phyloP scores from a whole-genome alignment of 2,888 invertebrate species.

The Trichogramma evanescens region DNA sequence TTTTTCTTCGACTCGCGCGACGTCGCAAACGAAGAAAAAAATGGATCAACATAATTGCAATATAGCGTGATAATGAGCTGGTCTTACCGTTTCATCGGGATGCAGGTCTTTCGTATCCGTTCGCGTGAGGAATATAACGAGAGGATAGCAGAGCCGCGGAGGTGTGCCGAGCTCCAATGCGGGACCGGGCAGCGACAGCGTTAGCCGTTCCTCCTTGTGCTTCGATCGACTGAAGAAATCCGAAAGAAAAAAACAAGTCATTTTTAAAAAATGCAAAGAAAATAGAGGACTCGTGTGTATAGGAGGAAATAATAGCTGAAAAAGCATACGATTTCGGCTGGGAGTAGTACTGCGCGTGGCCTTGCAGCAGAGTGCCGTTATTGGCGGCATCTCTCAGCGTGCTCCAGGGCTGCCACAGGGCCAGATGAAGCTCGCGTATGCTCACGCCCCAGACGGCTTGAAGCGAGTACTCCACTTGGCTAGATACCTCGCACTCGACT shows the following conservation, averaged over 20 bases:
- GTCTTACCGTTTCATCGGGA: constrained; percentile 69
- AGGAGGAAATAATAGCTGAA: background rate
- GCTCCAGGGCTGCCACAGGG: constrained; percentile 67
- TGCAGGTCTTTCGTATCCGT: constrained; percentile 58
- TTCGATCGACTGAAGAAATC: constrained; percentile 53
- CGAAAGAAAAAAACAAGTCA: background rate
- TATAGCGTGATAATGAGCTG: no score
- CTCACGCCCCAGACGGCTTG: constrained; percentile 76
- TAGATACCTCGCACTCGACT: constrained; percentile 66
- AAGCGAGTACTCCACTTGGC: constrained; percentile 67
- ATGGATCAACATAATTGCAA: background rate
- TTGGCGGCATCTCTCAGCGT: constrained; percentile 59
- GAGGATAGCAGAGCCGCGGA: constrained; percentile 68
- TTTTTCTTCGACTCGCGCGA: no score
- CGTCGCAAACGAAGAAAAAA: background rate
- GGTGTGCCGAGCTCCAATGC: constrained; percentile 65
- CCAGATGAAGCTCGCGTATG: constrained; percentile 67
- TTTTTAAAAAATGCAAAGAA: background rate
- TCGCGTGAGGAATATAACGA: constrained; percentile 68
- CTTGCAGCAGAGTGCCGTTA: constrained; percentile 52
- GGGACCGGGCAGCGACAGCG: constrained; percentile 57
- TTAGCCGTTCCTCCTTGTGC: constrained; percentile 61
- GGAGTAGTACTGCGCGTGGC: constrained; percentile 48
- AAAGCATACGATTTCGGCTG: constrained; percentile 45
- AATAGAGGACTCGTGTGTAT: background rate